A percentile compares a stretch with the other conserved stretches of the same genome.
Evolutionary conservation across 53 echinoderm and acorn worm genomes (phyloP).

Genomic region (Patiria pectinifera): DNA sequence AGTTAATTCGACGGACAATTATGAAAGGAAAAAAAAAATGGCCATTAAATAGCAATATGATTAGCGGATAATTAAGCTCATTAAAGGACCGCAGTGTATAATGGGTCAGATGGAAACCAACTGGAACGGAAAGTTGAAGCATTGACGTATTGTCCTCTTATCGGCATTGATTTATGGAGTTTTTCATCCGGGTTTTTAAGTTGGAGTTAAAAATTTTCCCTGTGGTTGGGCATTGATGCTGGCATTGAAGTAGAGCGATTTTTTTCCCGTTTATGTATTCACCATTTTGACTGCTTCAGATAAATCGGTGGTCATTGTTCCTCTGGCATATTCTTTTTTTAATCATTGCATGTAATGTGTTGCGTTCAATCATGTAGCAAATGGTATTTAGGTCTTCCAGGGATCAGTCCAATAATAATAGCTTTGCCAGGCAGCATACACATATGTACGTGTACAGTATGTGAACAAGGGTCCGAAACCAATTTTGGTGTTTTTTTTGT

Average conservation of each 20-base stretch:
- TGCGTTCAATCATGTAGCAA: neutral
- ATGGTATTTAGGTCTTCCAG: neutral
- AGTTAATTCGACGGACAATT: neutral
- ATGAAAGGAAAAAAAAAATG: neutral
- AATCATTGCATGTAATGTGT: neutral
- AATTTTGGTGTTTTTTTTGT: neutral
- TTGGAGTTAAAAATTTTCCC: neutral
- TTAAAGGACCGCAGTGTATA: neutral
- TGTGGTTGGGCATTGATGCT: neutral
- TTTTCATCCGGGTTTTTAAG: neutral
- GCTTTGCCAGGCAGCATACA: neutral
- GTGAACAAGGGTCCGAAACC: too few species aligned
- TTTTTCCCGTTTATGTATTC: neutral
- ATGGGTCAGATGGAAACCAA: conserved; percentile 3
- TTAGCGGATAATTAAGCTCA: conserved; percentile 35
- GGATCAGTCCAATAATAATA: neutral
- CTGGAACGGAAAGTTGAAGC: neutral
- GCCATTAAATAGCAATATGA: conserved; percentile 42
- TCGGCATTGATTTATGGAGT: conserved; percentile 9
- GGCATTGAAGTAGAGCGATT: neutral
- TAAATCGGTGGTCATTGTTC: neutral
- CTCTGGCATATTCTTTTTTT: neutral
- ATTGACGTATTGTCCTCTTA: neutral
- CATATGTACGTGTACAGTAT: neutral
- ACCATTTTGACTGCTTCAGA: neutral